phyloP scores from a whole-genome alignment of 1,140 invertebrate species.

The Drosophila pandora region DNA sequence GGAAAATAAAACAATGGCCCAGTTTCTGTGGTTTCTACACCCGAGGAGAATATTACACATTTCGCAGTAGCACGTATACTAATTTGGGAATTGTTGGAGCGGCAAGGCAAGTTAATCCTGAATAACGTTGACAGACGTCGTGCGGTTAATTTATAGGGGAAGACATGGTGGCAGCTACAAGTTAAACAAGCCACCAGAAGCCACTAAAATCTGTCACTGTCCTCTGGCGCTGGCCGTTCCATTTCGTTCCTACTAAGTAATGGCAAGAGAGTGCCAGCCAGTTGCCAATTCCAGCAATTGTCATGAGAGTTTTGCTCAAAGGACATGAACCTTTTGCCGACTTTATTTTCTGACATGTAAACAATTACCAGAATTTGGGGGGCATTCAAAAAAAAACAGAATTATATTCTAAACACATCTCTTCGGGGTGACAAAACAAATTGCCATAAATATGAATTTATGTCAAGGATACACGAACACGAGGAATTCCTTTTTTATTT shows the following conservation, averaged over 20 bases:
- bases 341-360: conserved; percentile 10
- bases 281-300: not conserved
- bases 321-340: not conserved
- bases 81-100: conserved; percentile 10
- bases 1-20: no score
- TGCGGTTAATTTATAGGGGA: conserved; percentile 30
- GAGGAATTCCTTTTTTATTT: conserved; percentile 7
- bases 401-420: conserved; percentile 14
- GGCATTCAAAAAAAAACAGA: not conserved
- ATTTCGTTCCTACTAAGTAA: not conserved
- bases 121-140: conserved; percentile 29
- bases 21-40: no score
- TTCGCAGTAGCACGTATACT: not conserved
- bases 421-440: conserved; percentile 11
- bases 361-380: conserved; percentile 36
- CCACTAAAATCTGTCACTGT: conserved; percentile 19
- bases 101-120: conserved; percentile 12
- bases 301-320: not conserved
- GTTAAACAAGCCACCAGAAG: not conserved
- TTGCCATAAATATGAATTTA: conserved; percentile 37
- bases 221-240: not conserved
- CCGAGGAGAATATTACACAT: no score
- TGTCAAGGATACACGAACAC: conserved; percentile 3
- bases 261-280: not conserved
- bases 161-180: conserved; percentile 12